A percentile compares a stretch with the other conserved stretches of the same genome.
Conservation (phyloP, 2,888 invertebrate genomes). For the Pammene fasciana region DNA sequence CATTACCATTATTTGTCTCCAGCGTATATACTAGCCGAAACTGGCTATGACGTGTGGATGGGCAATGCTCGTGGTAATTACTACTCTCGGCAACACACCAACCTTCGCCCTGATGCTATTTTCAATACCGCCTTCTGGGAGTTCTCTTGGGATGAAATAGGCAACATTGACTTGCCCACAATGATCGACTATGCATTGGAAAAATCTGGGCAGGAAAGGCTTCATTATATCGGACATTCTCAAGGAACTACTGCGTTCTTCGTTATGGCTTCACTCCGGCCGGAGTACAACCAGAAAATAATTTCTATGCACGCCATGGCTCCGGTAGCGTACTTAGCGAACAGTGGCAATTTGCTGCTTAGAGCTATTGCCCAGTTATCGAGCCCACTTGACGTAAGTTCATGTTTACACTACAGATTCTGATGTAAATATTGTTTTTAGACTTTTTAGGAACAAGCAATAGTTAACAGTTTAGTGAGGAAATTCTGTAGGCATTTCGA, state of each 20-base stretch:
- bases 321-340: slow-evolving; percentile 86
- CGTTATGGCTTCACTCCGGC: slow-evolving; percentile 85
- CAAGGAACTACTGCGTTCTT: slow-evolving; percentile 87
- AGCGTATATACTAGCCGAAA: slow-evolving; percentile 78
- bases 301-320: slow-evolving; percentile 86
- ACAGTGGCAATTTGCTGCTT: slow-evolving; percentile 79
- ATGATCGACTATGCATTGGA: slow-evolving; percentile 88
- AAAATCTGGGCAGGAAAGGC: slow-evolving; percentile 79
- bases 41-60: slow-evolving; percentile 91
- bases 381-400: slow-evolving; percentile 65
- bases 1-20: not conserved
- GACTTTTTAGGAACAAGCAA: too few relatives aligned
- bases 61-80: slow-evolving; percentile 90
- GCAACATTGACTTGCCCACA: slow-evolving; percentile 89
- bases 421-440: too few relatives aligned
- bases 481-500: too few relatives aligned
- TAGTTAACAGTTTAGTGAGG: too few relatives aligned
- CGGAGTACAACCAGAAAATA: slow-evolving; percentile 87
- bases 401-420: slow-evolving; percentile 45
- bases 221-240: slow-evolving; percentile 93
- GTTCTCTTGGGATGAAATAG: slow-evolving; percentile 94
- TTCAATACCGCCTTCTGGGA: slow-evolving; percentile 82
- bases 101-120: slow-evolving; percentile 64
- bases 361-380: slow-evolving; percentile 71
- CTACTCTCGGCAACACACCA: slow-evolving; percentile 84